Conservation (phyloP, 2,113 vertebrate genomes). For the Henicopernis longicauda region DNA sequence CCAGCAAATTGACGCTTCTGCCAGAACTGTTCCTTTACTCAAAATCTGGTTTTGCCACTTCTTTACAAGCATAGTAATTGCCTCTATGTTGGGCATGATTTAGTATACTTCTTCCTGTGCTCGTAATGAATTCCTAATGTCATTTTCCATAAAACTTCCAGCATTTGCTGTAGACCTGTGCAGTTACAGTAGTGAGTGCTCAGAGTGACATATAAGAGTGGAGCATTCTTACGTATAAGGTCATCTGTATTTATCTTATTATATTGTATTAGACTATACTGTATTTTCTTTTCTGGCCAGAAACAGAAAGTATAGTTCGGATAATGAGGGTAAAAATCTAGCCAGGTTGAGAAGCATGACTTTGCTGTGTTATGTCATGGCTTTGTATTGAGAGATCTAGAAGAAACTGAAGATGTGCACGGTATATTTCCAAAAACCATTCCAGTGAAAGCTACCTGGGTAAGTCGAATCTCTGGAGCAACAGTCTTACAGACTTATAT, state of each 20-base stretch:
- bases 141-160: not conserved
- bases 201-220: not conserved
- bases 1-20: not conserved
- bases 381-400: not conserved
- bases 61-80: not conserved
- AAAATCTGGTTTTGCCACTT: not conserved
- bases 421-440: not conserved
- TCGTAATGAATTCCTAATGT: not conserved
- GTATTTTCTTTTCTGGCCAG: not conserved
- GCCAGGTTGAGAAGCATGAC: not conserved
- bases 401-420: not conserved
- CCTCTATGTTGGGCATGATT: not conserved
- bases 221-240: not conserved
- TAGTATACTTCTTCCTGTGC: not conserved
- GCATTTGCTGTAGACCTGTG: not conserved
- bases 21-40: not conserved
- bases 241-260: not conserved
- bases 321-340: not conserved
- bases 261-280: not conserved
- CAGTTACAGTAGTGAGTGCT: not conserved
- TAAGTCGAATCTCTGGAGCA: not conserved
- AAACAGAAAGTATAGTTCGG: not conserved
- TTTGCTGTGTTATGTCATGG: not conserved
- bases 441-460: not conserved
- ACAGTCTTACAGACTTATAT: not conserved